Evolutionary conservation across 2,888 invertebrate species (phyloP).

Genomic region (Trissolcus brochymenae): DNA sequence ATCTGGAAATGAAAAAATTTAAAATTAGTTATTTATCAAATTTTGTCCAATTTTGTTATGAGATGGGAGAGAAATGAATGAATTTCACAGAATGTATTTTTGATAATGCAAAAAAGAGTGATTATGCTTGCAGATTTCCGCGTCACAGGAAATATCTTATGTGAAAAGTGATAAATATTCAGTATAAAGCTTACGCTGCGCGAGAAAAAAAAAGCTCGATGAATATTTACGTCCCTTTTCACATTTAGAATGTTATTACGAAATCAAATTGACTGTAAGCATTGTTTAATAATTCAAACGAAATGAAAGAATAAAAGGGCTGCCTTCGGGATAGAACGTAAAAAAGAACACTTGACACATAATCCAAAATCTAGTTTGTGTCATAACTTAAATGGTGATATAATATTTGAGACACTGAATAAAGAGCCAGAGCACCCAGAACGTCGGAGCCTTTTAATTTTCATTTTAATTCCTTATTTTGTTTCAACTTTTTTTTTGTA

Average conservation of each 20-base stretch:
- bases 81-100: too few relatives aligned
- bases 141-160: constrained; percentile 1
- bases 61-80: too few relatives aligned
- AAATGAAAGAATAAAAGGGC: too few relatives aligned
- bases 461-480: too few relatives aligned
- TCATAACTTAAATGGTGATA: constrained; percentile 28
- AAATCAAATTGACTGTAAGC: neutral
- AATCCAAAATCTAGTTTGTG: constrained; percentile 31
- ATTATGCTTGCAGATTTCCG: constrained; percentile 1
- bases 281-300: neutral
- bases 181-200: neutral
- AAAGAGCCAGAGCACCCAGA: too few relatives aligned
- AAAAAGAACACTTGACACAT: constrained; percentile 4
- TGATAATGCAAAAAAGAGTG: neutral
- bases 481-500: too few relatives aligned
- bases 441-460: too few relatives aligned
- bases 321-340: neutral
- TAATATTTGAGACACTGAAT: neutral
- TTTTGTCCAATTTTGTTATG: too few relatives aligned
- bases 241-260: constrained; percentile 7
- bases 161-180: constrained; percentile 12
- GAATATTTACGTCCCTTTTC: constrained; percentile 9
- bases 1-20: too few relatives aligned
- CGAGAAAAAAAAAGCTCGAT: constrained; percentile 10
- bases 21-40: too few relatives aligned